Base-by-base conservation (phyloP, 1,140 invertebrate genomes). In the Brachionus manjavacas region DNA sequence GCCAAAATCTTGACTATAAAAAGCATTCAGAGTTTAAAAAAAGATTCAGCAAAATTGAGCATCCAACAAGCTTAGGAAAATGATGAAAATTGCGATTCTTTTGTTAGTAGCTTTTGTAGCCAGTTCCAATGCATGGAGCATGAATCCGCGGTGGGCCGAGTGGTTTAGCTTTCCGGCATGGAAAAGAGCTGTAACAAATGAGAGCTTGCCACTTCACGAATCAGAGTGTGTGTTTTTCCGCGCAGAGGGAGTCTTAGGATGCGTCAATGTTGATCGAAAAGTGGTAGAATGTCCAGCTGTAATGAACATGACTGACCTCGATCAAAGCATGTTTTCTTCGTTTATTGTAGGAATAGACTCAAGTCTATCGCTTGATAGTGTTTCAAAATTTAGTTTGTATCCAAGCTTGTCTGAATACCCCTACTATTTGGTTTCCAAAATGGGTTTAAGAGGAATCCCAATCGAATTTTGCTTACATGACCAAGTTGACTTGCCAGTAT, bases 271-370 rank as follows among this genome's bases (percentile, higher is more conserved):
- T 25, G 20, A 46, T 4, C 39, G 43, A 25, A 23, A 1, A 12
- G 39, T 76, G 9, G 14, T 76, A 28, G 72, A 76, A 46, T 76
- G 72, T 76, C 72, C 72, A 25, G 72, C 41, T 46, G 72, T 76
- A 25, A 43, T 76, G 16, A 76, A 76, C 23, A 25, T 76, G 20
- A 76, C 72, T 49, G 72, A 12, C 12, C 46, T 76, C 14, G 72
- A 76, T 49, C 16, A 76, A 49, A 23, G 14, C 9, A 49, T 76
- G 39, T 76, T 76, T 49, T 43, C 20, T 14, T 76, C 72, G 28
- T 76, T 76, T 76, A n/a, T 49, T 49, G 72, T 76, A n/a, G 72
- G 72, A 49, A 9, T 76, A 11, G 72, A 76, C 46, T 49, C 72
- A 25, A 25, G 2, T 12, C 16, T 43, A 49, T 49, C 72, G 9